Evolutionary conservation across 1,140 invertebrate species (phyloP).

Genomic region (Orussus abietinus): DNA sequence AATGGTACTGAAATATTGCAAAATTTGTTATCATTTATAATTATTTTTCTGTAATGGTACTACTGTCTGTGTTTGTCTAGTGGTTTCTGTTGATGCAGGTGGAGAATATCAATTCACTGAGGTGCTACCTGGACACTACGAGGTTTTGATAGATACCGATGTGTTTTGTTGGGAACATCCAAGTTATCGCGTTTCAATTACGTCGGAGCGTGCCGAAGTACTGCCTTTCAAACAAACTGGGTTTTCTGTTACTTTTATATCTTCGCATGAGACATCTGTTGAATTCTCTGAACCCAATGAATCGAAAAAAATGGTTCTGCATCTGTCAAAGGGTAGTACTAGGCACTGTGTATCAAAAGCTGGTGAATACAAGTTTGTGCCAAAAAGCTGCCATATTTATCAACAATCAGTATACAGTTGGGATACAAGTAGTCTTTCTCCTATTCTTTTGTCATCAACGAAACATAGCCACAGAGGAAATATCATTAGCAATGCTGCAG

Average conservation of each 20-base stretch:
- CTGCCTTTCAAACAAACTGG: conserved; percentile 74
- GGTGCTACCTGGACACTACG: conserved; percentile 78
- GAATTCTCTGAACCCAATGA: conserved; percentile 34
- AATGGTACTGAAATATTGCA: no score
- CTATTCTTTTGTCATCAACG: conserved; percentile 40
- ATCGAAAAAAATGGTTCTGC: conserved; percentile 37
- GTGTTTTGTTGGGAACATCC: conserved; percentile 73
- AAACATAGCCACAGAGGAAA: conserved; percentile 41
- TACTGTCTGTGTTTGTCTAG: conserved; percentile 27
- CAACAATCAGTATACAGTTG: conserved; percentile 50
- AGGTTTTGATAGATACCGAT: conserved; percentile 63
- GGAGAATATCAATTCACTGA: conserved; percentile 74
- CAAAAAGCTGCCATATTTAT: conserved; percentile 82
- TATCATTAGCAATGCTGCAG: conserved; percentile 31
- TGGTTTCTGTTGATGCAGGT: conserved; percentile 52
- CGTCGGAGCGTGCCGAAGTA: conserved; percentile 62
- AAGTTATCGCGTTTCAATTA: conserved; percentile 63
- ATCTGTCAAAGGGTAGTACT: conserved; percentile 53
- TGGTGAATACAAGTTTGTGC: conserved; percentile 71
- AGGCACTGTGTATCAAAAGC: conserved; percentile 64
- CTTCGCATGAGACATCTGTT: conserved; percentile 64
- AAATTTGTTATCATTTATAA: no score
- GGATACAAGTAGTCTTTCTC: conserved; percentile 40
- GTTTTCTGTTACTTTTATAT: conserved; percentile 64
- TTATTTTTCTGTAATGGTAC: no score